phyloP scores from a whole-genome alignment of 2,113 vertebrate species.

The Poicephalus gulielmi region DNA sequence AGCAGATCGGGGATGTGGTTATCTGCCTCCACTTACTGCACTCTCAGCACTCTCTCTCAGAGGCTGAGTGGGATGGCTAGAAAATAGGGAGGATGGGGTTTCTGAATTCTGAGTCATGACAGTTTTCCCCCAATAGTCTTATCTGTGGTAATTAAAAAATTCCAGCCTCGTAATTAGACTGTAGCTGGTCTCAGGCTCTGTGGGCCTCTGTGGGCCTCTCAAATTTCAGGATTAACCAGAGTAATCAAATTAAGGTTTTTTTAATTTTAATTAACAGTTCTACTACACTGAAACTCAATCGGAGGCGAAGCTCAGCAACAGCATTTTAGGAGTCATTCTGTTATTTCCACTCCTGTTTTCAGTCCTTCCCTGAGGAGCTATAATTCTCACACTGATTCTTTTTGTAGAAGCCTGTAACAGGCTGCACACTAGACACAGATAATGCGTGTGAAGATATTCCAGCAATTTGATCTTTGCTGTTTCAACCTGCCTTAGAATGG shows the following conservation, averaged over 20 bases:
- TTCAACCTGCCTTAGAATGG: not conserved
- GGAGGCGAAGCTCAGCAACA: not conserved
- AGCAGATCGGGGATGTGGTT: constrained; percentile 20
- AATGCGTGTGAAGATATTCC: not conserved
- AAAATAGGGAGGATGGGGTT: constrained; percentile 58
- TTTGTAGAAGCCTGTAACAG: not conserved
- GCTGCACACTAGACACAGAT: not conserved
- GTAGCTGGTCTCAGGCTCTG: not conserved
- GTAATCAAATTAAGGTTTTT: not conserved
- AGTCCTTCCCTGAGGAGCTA: not conserved
- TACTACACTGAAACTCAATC: not conserved
- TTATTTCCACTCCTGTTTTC: not conserved
- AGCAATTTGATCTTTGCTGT: not conserved
- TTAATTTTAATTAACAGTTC: constrained; percentile 23
- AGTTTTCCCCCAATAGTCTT: constrained; percentile 37
- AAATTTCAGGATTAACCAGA: constrained; percentile 30
- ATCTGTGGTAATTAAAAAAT: constrained; percentile 36
- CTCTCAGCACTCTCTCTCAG: constrained; percentile 17
- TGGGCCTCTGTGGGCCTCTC: not conserved
- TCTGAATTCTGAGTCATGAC: constrained; percentile 40
- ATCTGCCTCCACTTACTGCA: not conserved
- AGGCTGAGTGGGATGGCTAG: constrained; percentile 34
- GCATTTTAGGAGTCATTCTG: not conserved
- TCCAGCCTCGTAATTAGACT: not conserved
- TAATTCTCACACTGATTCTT: not conserved